phyloP scores from a whole-genome alignment of 2,888 invertebrate genomes.

The Crepidodera aurea region DNA sequence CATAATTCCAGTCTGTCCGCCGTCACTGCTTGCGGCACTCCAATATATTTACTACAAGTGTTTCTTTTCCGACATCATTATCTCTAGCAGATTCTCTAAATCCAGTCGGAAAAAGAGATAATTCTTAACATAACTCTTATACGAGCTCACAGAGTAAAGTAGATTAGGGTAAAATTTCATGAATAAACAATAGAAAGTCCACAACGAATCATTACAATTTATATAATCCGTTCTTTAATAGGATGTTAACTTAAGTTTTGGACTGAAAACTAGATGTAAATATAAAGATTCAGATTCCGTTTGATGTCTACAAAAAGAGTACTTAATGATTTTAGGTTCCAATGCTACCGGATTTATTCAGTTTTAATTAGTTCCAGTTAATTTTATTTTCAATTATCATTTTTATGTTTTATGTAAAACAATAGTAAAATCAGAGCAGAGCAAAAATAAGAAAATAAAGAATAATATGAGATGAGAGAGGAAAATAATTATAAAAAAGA shows the following conservation, averaged over 20 bases:
- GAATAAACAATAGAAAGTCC: slow-evolving; percentile 4
- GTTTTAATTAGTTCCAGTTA: too few species aligned
- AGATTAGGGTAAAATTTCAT: slow-evolving; percentile 14
- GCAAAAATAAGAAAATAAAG: too few species aligned
- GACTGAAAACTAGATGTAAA: not conserved
- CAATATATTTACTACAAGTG: slow-evolving; percentile 14
- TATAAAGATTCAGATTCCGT: not conserved
- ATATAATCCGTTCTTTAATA: not conserved
- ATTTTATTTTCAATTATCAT: too few species aligned
- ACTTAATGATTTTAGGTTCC: not conserved
- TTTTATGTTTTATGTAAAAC: too few species aligned
- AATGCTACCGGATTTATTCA: not conserved
- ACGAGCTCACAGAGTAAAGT: not conserved
- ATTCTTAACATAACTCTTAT: not conserved
- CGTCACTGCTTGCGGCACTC: not conserved
- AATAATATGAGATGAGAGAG: too few species aligned
- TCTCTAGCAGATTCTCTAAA: slow-evolving; percentile 3
- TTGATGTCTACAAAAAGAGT: not conserved
- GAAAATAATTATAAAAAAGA: too few species aligned
- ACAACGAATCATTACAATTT: slow-evolving; percentile 3
- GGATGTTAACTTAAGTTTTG: not conserved
- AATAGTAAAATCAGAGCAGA: too few species aligned
- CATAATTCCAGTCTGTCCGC: not conserved
- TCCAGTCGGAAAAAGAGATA: slow-evolving; percentile 1
- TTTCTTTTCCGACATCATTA: slow-evolving; percentile 13